These are phyloP conservation scores for Todus mexicanus DNA, from an alignment of 2,797 vertebrate species.

Conservation along the genomic window DNA sequence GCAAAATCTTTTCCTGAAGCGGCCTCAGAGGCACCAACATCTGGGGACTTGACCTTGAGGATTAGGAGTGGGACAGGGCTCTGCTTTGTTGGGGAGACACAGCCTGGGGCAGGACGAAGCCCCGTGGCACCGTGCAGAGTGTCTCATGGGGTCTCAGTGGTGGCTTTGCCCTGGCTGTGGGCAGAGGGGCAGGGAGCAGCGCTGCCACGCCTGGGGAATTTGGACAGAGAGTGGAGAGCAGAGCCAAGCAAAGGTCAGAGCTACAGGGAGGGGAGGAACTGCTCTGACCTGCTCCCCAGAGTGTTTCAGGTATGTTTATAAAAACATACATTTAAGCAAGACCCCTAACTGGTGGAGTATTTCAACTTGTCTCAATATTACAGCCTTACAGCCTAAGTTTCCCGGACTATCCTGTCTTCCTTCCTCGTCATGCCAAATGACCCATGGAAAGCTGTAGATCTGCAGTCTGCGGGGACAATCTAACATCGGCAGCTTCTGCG, in stretches of 20 bases:
- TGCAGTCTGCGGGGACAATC: neutral
- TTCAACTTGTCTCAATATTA: neutral
- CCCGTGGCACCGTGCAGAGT: rapidly evolving
- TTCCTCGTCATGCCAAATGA: neutral
- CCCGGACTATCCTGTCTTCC: neutral
- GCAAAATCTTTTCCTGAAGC: neutral
- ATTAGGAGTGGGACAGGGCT: neutral
- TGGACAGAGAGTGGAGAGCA: neutral
- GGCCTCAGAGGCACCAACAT: too few species aligned
- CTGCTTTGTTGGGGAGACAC: neutral
- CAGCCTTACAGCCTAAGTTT: neutral
- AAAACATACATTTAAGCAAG: neutral
- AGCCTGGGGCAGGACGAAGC: neutral
- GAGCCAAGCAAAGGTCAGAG: neutral
- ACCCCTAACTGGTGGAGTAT: neutral
- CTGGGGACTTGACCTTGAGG: neutral
- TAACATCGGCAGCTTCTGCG: neutral
- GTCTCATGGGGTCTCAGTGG: rapidly evolving
- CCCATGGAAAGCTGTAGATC: neutral
- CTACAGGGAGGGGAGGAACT: neutral
- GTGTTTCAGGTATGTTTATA: neutral
- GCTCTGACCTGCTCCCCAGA: neutral
- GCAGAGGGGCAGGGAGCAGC: neutral
- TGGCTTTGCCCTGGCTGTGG: neutral
- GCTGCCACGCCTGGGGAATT: neutral